Evolutionary conservation across 2,797 vertebrate species (phyloP), one percentile per base, ranked within the genome.

Genomic region (Lepidocolaptes lacrymiger): DNA sequence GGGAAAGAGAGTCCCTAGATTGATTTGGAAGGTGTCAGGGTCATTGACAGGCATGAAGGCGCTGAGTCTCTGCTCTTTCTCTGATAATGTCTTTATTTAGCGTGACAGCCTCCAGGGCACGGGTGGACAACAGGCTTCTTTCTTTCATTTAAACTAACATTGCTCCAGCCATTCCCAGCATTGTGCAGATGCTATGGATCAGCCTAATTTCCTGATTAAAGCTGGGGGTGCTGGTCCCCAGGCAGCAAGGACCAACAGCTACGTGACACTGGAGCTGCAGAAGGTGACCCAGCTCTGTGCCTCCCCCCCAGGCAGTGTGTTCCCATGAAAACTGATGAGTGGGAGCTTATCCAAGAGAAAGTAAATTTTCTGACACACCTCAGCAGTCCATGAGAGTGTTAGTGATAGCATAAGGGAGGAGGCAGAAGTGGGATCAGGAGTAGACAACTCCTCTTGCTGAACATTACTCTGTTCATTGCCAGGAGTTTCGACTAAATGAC

Each of bases 21-120:
- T 84, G 89, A 92, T 93, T 66, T 17, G 18, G 55, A 27, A 58
- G 72, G 85, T 91, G 83, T 68, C 22, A 2, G 44, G 86, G 56
- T 95, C 88, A n/a, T n/a, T 91, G 95, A 96, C 56, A 64, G 44
- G 81, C 55, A 24, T 88, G 86, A 97, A 96, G 89, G 91, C 71
- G 7, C 79, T 58, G 90, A 96, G 87, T 82, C 87, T 80, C 74
- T 88, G 61, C 83, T 93, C 68, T 74, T 93, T 73, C 28, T 86
- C 19, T 64, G 44, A 62, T 74, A 68, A 96, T 49, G 30, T 97
- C 97, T 98, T 93, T 56, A 95, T 97, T 66, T 73, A 92, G 91
- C 85, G 22, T 94, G 88, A 97, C 96, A 81, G 90, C 95, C 91
- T 91, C 72, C 61, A 5, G 82, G 95, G 74, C 75, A 95, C 1